Conservation (phyloP, 2,888 invertebrate species). For the Andricus curvator region DNA sequence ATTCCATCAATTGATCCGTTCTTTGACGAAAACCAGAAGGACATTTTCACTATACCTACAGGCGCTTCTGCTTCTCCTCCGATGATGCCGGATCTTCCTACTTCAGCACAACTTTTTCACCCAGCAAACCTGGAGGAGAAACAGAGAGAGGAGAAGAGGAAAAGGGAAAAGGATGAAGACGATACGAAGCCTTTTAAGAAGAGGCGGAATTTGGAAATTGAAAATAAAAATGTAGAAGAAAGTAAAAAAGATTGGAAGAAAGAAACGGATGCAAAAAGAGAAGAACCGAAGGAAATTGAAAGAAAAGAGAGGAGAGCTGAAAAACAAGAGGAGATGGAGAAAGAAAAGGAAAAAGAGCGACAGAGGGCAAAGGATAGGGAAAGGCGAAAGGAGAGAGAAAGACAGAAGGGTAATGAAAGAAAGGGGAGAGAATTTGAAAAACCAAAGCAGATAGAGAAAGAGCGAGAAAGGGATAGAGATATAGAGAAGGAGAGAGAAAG, state of each 20-base stretch:
- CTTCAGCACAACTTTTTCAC: background rate
- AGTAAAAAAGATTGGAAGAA: background rate
- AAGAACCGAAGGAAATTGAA: too few relatives aligned
- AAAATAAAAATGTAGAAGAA: background rate
- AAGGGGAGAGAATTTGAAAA: too few relatives aligned
- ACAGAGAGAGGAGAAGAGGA: background rate
- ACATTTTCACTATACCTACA: too few relatives aligned
- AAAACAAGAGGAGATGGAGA: background rate
- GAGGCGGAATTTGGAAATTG: background rate
- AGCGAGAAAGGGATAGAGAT: background rate
- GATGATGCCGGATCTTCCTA: background rate
- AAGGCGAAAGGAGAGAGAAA: background rate
- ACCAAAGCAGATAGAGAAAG: background rate
- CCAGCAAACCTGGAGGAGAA: background rate
- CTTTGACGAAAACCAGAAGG: too few relatives aligned
- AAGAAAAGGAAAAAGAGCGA: background rate
- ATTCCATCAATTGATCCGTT: too few relatives aligned
- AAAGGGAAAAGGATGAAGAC: too few relatives aligned
- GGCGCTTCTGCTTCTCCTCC: constrained; percentile 1
- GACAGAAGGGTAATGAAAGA: background rate
- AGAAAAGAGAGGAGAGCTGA: background rate
- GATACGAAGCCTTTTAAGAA: background rate
- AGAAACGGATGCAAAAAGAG: too few relatives aligned
- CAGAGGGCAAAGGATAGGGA: background rate
- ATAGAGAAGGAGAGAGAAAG: background rate